Evolutionary conservation across 2,888 invertebrate genomes (phyloP).

Genomic region (Ichneumoninae sp.): DNA sequence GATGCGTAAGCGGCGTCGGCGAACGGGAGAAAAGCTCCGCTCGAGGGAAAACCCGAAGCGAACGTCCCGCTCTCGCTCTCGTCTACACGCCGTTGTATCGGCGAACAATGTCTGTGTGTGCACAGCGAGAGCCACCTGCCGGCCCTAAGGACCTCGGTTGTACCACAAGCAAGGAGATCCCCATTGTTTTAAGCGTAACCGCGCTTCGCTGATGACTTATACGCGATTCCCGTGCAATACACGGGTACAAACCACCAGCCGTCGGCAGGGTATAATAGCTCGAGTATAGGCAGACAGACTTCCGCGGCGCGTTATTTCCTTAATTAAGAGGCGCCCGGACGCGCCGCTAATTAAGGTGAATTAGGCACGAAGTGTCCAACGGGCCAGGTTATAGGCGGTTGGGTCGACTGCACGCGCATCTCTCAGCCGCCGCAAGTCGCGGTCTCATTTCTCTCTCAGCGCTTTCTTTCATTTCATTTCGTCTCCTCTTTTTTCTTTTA

Average conservation of each 20-base stretch:
- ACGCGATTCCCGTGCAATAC: conserved; percentile 27
- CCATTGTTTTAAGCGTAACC: conserved; percentile 9
- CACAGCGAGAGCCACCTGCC: background rate
- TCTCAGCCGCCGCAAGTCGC: conserved; percentile 25
- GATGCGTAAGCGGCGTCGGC: conserved; percentile 46
- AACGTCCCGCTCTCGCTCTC: background rate
- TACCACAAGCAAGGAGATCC: background rate
- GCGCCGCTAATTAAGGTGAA: conserved; percentile 68
- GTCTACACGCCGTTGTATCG: conserved; percentile 3
- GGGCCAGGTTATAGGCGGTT: background rate
- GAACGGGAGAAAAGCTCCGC: conserved; percentile 13
- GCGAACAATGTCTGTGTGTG: conserved; percentile 3
- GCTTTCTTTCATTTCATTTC: conserved; percentile 29
- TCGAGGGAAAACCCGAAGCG: conserved; percentile 20
- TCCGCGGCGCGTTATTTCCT: conserved; percentile 55
- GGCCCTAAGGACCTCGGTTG: conserved; percentile 6
- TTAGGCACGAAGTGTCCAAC: conserved; percentile 61
- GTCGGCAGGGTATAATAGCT: conserved; percentile 40
- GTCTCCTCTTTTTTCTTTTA: conserved; percentile 24
- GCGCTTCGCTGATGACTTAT: conserved; percentile 19
- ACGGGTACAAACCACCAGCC: background rate
- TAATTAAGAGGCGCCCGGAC: conserved; percentile 64
- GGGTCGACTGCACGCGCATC: background rate
- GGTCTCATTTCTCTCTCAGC: conserved; percentile 31
- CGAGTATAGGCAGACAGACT: conserved; percentile 23